These are phyloP conservation scores for Entomobrya proxima DNA, from an alignment of 2,888 invertebrate genomes.

Conservation along the genomic window DNA sequence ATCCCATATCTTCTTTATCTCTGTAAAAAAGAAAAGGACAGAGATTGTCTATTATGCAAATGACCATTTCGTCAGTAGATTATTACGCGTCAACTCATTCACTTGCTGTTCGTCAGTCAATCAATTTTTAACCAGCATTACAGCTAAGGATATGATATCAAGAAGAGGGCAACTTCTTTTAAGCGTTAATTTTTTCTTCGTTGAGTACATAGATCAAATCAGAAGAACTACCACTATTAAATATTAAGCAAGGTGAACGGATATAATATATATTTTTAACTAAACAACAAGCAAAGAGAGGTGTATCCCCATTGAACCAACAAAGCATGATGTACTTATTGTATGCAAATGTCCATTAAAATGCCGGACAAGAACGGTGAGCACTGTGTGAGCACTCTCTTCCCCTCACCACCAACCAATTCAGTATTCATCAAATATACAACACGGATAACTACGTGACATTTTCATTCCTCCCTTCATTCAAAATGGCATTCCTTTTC, in stretches of 20 bases:
- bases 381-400: too few species aligned
- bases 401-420: not conserved
- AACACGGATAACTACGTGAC: slow-evolving; percentile 60
- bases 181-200: slow-evolving; percentile 7
- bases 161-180: not conserved
- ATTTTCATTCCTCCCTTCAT: slow-evolving; percentile 54
- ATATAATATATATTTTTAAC: too few species aligned
- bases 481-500: slow-evolving; percentile 9
- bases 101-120: slow-evolving; percentile 34
- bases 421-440: not conserved
- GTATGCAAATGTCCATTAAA: slow-evolving; percentile 7
- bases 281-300: too few species aligned
- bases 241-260: not conserved
- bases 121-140: slow-evolving; percentile 43
- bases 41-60: slow-evolving; percentile 59
- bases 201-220: not conserved
- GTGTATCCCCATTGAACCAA: not conserved
- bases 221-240: not conserved
- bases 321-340: not conserved
- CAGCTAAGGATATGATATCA: too few species aligned
- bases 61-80: slow-evolving; percentile 42
- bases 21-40: slow-evolving; percentile 46
- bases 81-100: slow-evolving; percentile 48
- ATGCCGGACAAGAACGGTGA: slow-evolving; percentile 19
- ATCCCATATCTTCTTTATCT: slow-evolving; percentile 51